Conservation (phyloP, 2,113 vertebrate genomes). For the Nothobranchius kuhntae region DNA sequence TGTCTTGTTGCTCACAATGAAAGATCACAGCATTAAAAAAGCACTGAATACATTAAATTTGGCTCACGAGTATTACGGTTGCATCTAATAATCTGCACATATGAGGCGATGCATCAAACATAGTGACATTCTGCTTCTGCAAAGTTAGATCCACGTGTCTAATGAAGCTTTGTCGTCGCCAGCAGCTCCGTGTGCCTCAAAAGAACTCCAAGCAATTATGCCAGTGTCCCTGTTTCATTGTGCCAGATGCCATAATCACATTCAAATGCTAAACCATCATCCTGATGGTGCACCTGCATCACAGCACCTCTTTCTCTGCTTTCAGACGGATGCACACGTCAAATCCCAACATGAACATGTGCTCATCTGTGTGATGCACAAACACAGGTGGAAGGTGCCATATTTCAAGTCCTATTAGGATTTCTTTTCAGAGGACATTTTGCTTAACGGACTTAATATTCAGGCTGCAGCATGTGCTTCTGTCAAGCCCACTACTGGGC, state of each 20-base stretch:
- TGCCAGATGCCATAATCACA: constrained; percentile 13
- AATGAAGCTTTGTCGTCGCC: constrained; percentile 14
- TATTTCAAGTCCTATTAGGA: constrained; percentile 54
- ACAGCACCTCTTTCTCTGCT: constrained; percentile 23
- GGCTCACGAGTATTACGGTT: no score
- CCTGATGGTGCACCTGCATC: constrained; percentile 48
- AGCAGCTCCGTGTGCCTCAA: constrained; percentile 9
- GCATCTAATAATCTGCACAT: no score
- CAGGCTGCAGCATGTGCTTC: constrained; percentile 62
- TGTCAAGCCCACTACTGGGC: constrained; percentile 55
- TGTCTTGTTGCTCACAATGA: constrained; percentile 17
- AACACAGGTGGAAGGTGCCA: constrained; percentile 24
- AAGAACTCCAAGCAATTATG: neutral
- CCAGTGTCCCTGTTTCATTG: constrained; percentile 15
- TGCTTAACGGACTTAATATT: constrained; percentile 64
- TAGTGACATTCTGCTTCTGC: neutral
- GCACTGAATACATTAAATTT: neutral
- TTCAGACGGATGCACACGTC: constrained; percentile 34
- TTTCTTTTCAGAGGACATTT: constrained; percentile 61
- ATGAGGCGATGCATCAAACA: no score
- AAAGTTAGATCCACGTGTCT: neutral
- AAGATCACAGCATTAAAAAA: constrained; percentile 6
- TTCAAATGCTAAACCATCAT: constrained; percentile 37
- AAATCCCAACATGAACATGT: constrained; percentile 35
- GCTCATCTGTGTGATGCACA: constrained; percentile 24